A percentile compares a stretch with the other conserved stretches of the same genome.
Conservation (phyloP, 35 echinoderm and acorn worm genomes). For the Apostichopus parvimensis region DNA sequence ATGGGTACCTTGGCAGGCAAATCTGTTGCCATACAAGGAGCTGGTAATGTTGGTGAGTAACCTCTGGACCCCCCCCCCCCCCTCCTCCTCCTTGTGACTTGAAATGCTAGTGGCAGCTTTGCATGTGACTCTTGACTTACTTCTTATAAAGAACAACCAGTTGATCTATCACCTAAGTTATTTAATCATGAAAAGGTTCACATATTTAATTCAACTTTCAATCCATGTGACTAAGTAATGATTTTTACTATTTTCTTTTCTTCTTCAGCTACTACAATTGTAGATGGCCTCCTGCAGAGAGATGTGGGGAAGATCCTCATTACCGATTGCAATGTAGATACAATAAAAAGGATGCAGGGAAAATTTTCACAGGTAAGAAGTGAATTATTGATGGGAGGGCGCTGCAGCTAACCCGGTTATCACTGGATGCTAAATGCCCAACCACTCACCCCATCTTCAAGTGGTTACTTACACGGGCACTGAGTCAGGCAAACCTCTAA, state of each 20-base stretch:
- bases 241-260: too few species aligned
- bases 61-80: too few species aligned
- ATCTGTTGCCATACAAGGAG: constrained; percentile 79
- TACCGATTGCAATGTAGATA: constrained; percentile 71
- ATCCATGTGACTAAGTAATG: too few species aligned
- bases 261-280: constrained; percentile 75
- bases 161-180: too few species aligned
- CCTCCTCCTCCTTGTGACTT: too few species aligned
- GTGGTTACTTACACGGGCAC: too few species aligned
- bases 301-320: constrained; percentile 67
- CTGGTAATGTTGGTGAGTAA: constrained; percentile 86
- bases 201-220: too few species aligned
- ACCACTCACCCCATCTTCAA: not conserved
- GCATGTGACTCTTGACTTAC: too few species aligned
- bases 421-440: not conserved
- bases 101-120: too few species aligned
- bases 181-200: too few species aligned
- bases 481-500: too few species aligned
- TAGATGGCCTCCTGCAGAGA: constrained; percentile 76
- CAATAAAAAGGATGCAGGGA: constrained; percentile 69
- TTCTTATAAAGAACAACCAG: too few species aligned
- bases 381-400: not conserved
- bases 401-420: not conserved
- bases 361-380: constrained; percentile 63
- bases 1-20: constrained; percentile 74